These are phyloP conservation scores for Lithobates pipiens DNA, from an alignment of 2,797 vertebrate genomes.

Conservation along the genomic window DNA sequence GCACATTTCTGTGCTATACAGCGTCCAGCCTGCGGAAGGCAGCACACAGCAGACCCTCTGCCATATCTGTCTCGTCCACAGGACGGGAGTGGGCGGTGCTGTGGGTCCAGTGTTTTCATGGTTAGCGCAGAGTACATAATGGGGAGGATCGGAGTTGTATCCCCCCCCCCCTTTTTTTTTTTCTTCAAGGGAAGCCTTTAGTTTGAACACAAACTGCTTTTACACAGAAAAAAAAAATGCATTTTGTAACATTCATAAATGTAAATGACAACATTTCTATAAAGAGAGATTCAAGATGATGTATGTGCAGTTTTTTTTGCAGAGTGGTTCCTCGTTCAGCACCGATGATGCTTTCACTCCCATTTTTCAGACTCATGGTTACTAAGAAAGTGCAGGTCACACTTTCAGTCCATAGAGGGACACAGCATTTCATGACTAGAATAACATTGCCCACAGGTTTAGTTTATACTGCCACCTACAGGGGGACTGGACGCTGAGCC, in stretches of 20 bases:
- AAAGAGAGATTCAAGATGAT: slow-evolving; percentile 16
- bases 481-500: too few species aligned
- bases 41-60: neutral
- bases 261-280: slow-evolving; percentile 49
- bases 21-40: slow-evolving; percentile 10
- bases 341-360: too few species aligned
- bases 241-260: slow-evolving; percentile 46
- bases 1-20: neutral
- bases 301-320: neutral
- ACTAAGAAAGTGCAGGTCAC: too few species aligned
- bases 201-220: slow-evolving; percentile 19
- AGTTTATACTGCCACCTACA: too few species aligned
- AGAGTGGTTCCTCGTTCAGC: neutral
- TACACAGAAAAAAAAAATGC: neutral
- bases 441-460: too few species aligned
- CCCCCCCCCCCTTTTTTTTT: neutral
- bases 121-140: slow-evolving; percentile 1
- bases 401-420: too few species aligned
- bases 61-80: neutral
- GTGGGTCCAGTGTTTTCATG: neutral
- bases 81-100: neutral
- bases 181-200: neutral
- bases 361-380: too few species aligned
- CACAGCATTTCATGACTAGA: too few species aligned
- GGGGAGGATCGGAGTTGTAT: neutral